Conservation (phyloP, 2,113 vertebrate species). For the Romanogobio albipinnatus region DNA sequence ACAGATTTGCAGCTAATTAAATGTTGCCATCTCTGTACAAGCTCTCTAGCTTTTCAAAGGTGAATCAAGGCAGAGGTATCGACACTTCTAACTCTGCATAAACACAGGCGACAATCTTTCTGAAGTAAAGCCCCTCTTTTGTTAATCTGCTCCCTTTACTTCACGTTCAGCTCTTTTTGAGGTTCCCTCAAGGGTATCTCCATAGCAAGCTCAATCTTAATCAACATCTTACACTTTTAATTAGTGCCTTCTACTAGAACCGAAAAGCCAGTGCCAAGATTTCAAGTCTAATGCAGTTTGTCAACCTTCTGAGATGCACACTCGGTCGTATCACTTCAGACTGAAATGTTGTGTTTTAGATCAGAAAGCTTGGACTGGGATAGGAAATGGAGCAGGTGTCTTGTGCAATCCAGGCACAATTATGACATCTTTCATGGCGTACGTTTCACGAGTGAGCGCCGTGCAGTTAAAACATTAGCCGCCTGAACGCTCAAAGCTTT, state of each 20-base stretch:
- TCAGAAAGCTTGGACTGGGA: conserved; percentile 7
- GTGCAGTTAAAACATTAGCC: conserved; percentile 40
- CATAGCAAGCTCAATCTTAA: conserved; percentile 17
- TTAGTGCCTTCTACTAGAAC: conserved; percentile 12
- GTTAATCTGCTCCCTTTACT: conserved; percentile 29
- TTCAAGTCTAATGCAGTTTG: conserved; percentile 17
- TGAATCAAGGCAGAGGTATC: conserved; percentile 40
- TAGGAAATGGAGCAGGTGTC: conserved; percentile 1
- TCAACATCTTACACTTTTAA: conserved; percentile 42
- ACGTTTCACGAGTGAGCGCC: conserved; percentile 36
- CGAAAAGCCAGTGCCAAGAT: background rate
- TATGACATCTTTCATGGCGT: conserved; percentile 26
- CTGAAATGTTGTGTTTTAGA: background rate
- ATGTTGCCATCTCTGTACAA: conserved; percentile 41
- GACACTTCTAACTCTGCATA: conserved; percentile 26
- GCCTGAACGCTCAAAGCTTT: conserved; percentile 11
- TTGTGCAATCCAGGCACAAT: conserved; percentile 18
- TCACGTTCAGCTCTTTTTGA: conserved; percentile 4
- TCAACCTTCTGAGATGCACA: conserved; percentile 6
- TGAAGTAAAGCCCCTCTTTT: conserved; percentile 32
- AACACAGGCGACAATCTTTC: conserved; percentile 12
- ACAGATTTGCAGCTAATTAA: conserved; percentile 58
- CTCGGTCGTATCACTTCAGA: background rate
- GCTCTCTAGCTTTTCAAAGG: conserved; percentile 43
- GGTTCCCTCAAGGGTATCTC: conserved; percentile 10